A percentile compares a stretch with the other conserved stretches of the same genome.
Conservation (phyloP, 2,888 invertebrate species). For the Incurvaria masculella region DNA sequence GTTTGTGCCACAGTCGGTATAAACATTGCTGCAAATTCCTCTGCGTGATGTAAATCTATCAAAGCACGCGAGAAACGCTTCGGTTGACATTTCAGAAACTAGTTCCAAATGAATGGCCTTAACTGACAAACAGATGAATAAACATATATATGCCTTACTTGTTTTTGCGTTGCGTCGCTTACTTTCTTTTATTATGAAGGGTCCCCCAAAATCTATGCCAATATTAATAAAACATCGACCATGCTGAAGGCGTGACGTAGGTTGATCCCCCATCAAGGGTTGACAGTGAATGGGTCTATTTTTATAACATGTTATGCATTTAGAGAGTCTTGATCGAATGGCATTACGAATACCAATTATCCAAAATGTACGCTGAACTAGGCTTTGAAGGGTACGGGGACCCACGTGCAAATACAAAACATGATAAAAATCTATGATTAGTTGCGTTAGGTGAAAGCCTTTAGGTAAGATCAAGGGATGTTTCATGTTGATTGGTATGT, state of each 20-base stretch:
- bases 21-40: constrained; percentile 13
- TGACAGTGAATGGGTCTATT: not conserved
- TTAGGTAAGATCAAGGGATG: constrained; percentile 4
- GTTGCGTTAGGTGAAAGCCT: not conserved
- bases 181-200: constrained; percentile 10
- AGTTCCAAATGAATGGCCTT: constrained; percentile 19
- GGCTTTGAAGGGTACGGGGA: constrained; percentile 2
- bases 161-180: constrained; percentile 5
- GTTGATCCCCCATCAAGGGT: not conserved
- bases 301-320: not conserved
- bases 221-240: constrained; percentile 7
- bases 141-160: constrained; percentile 7
- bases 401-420: constrained; percentile 4
- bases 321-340: not conserved
- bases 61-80: constrained; percentile 11
- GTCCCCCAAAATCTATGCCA: constrained; percentile 15
- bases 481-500: not conserved
- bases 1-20: constrained; percentile 21
- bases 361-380: not conserved
- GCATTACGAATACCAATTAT: not conserved
- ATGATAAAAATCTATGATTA: constrained; percentile 5
- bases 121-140: constrained; percentile 15
- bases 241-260: not conserved
- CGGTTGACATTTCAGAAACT: constrained; percentile 16
- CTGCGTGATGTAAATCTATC: constrained; percentile 12